phyloP scores from a whole-genome alignment of 1,140 invertebrate genomes.

The Sminthurinus signatus region DNA sequence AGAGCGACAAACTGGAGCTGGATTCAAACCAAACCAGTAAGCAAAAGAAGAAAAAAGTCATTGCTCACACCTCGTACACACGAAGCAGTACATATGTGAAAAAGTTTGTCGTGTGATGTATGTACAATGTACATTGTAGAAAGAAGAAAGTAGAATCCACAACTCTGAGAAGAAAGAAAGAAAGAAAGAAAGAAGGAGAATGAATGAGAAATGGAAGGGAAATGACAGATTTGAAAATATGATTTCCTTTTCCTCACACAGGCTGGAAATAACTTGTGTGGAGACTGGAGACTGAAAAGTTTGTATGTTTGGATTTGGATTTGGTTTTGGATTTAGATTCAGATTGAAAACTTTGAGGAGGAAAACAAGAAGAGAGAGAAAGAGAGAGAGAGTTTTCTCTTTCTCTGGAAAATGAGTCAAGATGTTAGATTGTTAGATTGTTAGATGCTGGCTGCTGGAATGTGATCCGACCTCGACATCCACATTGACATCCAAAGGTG shows the following conservation, averaged over 20 bases:
- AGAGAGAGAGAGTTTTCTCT: too few relatives aligned
- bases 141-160: too few relatives aligned
- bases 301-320: slow-evolving; percentile 31
- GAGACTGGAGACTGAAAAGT: slow-evolving; percentile 20
- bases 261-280: slow-evolving; percentile 18
- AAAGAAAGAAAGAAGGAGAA: background rate
- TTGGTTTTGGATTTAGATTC: too few relatives aligned
- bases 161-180: background rate
- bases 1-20: background rate
- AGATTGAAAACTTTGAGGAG: too few relatives aligned
- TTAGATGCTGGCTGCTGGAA: too few relatives aligned
- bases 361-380: too few relatives aligned
- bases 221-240: slow-evolving; percentile 38
- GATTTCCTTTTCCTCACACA: too few relatives aligned
- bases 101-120: background rate
- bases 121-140: background rate
- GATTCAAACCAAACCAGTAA: background rate
- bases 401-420: too few relatives aligned
- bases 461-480: too few relatives aligned
- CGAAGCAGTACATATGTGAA: background rate
- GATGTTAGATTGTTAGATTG: too few relatives aligned
- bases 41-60: background rate
- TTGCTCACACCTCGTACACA: background rate
- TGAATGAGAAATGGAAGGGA: background rate
- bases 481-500: too few relatives aligned